These are phyloP conservation scores for Spodoptera frugiperda DNA, from an alignment of 1,140 invertebrate species.

Conservation along the genomic window DNA sequence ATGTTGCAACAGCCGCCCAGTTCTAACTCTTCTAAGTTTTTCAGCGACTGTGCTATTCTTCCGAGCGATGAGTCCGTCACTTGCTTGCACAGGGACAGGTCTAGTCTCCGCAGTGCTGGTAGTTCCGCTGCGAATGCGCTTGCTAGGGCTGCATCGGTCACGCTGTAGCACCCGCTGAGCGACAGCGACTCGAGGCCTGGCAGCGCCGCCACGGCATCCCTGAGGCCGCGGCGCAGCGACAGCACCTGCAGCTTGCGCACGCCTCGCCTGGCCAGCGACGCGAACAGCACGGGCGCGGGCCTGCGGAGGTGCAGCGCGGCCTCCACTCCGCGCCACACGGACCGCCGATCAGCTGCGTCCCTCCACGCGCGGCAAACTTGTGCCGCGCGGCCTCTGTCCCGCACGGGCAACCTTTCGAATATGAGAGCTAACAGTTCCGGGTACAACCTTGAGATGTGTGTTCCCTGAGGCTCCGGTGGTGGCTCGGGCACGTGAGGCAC, in stretches of 20 bases:
- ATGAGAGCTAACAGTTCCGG: conserved; percentile 97
- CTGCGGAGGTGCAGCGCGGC: conserved; percentile 95
- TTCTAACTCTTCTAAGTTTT: conserved; percentile 95
- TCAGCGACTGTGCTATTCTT: conserved; percentile 93
- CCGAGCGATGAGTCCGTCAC: conserved; percentile 95
- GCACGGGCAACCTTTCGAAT: conserved; percentile 95
- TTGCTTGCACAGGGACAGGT: conserved; percentile 97
- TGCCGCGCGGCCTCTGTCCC: conserved; percentile 95
- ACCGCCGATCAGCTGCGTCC: conserved; percentile 96
- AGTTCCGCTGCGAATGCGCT: conserved; percentile 92
- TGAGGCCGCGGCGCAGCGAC: conserved; percentile 93
- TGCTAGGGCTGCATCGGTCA: conserved; percentile 93
- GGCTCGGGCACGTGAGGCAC: conserved; percentile 78
- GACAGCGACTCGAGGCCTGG: conserved; percentile 95
- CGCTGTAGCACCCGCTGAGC: conserved; percentile 96
- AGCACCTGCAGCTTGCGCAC: conserved; percentile 96
- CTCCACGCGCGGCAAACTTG: conserved; percentile 96
- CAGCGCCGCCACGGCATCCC: conserved; percentile 94
- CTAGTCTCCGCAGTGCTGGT: conserved; percentile 91
- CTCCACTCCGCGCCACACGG: conserved; percentile 97
- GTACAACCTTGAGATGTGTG: conserved; percentile 95
- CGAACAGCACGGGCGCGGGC: conserved; percentile 93
- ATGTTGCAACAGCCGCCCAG: conserved; percentile 96
- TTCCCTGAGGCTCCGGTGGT: conserved; percentile 85
- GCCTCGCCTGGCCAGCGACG: conserved; percentile 94